Evolutionary conservation across 2,113 vertebrate species (phyloP).

Genomic region (Percina caprodes): DNA sequence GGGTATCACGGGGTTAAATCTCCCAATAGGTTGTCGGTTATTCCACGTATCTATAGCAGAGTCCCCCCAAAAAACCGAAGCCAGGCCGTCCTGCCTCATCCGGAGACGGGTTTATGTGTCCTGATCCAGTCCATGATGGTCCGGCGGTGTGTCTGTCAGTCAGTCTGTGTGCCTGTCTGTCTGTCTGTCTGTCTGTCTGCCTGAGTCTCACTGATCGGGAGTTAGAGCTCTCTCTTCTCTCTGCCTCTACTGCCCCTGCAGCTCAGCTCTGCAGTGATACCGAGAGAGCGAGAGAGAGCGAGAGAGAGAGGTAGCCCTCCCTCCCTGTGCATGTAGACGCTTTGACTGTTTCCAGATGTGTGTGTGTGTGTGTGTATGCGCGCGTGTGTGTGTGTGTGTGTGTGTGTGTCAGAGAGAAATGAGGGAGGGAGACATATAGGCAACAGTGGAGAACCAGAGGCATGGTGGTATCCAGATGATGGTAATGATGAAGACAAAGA

Average conservation of each 20-base stretch:
- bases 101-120: conserved; percentile 68
- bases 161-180: conserved; percentile 44
- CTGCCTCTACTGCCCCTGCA: conserved; percentile 81
- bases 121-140: conserved; percentile 79
- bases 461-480: conserved; percentile 74
- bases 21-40: conserved; percentile 76
- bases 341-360: conserved; percentile 90
- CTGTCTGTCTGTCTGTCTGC: conserved; percentile 62
- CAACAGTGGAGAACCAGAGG: conserved; percentile 60
- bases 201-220: conserved; percentile 72
- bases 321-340: conserved; percentile 79
- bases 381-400: conserved; percentile 29
- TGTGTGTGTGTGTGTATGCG: conserved; percentile 57
- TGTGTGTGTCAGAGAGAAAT: conserved; percentile 35
- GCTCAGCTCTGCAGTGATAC: conserved; percentile 83
- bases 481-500: conserved; percentile 52
- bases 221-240: conserved; percentile 76
- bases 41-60: conserved; percentile 75
- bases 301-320: conserved; percentile 63
- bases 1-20: conserved; percentile 79
- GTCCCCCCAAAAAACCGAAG: conserved; percentile 63
- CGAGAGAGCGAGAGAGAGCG: conserved; percentile 59
- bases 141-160: conserved; percentile 63
- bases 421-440: conserved; percentile 53
- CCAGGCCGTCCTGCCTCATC: conserved; percentile 77